phyloP scores from a whole-genome alignment of 2,888 invertebrate genomes.

The Trimorus sp. region DNA sequence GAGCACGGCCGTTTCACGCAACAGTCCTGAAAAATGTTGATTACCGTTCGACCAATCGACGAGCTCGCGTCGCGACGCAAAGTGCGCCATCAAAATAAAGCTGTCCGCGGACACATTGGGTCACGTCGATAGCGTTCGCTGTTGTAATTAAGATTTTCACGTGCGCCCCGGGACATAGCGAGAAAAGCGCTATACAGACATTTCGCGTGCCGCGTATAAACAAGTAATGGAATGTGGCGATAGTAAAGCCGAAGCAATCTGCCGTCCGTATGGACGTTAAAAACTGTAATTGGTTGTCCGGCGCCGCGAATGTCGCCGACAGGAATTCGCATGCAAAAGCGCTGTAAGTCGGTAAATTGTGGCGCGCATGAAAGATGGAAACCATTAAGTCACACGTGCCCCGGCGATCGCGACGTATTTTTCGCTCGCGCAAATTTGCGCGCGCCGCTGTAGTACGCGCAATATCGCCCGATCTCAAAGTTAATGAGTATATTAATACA shows the following conservation, averaged over 20 bases:
- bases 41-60: conserved; percentile 11
- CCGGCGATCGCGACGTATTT: conserved; percentile 10
- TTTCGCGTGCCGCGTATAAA: conserved; percentile 55
- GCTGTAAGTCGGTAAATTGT: conserved; percentile 63
- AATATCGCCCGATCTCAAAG: conserved; percentile 41
- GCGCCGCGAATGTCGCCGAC: conserved; percentile 55
- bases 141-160: conserved; percentile 46
- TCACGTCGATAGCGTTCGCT: conserved; percentile 19
- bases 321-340: conserved; percentile 66
- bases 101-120: conserved; percentile 1
- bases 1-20: no score
- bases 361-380: conserved; percentile 59
- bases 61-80: background rate
- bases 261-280: conserved; percentile 62
- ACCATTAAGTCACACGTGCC: conserved; percentile 59
- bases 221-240: conserved; percentile 63
- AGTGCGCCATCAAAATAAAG: conserved; percentile 15
- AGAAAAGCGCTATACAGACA: conserved; percentile 37
- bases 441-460: no score
- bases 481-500: conserved; percentile 52
- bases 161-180: conserved; percentile 10
- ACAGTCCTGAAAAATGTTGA: background rate
- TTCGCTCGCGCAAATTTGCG: no score
- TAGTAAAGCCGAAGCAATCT: conserved; percentile 66
- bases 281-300: conserved; percentile 70